These are phyloP conservation scores for Aporophyla lueneburgensis DNA, from an alignment of 2,888 invertebrate species.

Conservation along the genomic window DNA sequence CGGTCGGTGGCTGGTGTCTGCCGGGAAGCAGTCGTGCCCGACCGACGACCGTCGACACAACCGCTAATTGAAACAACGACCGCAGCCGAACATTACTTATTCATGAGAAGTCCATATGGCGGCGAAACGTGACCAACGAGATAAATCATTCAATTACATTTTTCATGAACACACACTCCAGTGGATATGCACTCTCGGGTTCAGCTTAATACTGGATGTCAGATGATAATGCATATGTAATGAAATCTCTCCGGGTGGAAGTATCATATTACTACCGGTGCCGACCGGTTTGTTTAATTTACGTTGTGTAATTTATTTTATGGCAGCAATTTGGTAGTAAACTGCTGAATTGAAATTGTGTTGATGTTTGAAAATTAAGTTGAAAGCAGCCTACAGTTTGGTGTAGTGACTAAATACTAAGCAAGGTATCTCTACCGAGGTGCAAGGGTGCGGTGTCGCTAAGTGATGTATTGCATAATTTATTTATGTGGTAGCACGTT, in stretches of 20 bases:
- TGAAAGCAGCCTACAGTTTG: constrained; percentile 1
- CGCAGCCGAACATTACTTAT: constrained; percentile 89
- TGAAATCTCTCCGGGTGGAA: constrained; percentile 62
- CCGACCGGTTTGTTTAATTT: constrained; percentile 68
- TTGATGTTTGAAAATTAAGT: neutral
- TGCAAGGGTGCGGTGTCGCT: constrained; percentile 75
- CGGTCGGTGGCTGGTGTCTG: constrained; percentile 64
- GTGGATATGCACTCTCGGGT: constrained; percentile 69
- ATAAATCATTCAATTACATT: constrained; percentile 90
- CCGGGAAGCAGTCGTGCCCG: constrained; percentile 81
- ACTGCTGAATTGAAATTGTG: constrained; percentile 3
- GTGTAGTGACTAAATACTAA: constrained; percentile 20
- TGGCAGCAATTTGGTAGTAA: constrained; percentile 26
- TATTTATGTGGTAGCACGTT: constrained; percentile 88
- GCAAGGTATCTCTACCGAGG: constrained; percentile 46
- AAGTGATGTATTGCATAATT: constrained; percentile 88
- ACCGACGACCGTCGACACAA: constrained; percentile 87
- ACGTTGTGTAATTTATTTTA: constrained; percentile 37
- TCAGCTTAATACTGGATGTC: constrained; percentile 65
- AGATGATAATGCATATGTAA: constrained; percentile 67
- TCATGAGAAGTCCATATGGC: constrained; percentile 90
- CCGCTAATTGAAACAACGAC: constrained; percentile 91
- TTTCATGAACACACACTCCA: constrained; percentile 82
- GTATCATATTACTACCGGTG: constrained; percentile 50
- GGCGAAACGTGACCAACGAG: constrained; percentile 88